Conservation (phyloP, 1,140 invertebrate genomes). For the Listronotus oregonensis region DNA sequence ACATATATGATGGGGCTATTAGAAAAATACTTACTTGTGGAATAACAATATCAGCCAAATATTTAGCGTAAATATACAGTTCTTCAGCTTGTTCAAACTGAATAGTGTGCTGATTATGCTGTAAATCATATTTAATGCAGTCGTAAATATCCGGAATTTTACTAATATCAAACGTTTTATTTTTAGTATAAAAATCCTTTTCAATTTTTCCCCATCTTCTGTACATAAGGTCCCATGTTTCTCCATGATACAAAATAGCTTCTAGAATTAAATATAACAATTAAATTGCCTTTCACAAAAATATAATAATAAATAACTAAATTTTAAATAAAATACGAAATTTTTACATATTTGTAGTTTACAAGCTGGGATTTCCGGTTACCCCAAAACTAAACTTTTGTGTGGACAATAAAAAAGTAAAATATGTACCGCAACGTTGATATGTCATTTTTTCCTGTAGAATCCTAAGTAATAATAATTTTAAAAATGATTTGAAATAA, state of each 20-base stretch:
- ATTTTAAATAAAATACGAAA: too few relatives aligned
- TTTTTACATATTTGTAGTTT: too few relatives aligned
- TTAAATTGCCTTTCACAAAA: too few relatives aligned
- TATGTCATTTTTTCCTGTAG: too few relatives aligned
- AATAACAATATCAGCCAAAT: slow-evolving; percentile 96
- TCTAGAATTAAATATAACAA: slow-evolving; percentile 67
- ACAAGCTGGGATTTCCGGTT: too few relatives aligned
- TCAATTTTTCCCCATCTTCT: slow-evolving; percentile 98
- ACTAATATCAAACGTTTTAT: slow-evolving; percentile 93
- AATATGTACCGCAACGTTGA: too few relatives aligned
- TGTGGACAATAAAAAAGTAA: too few relatives aligned
- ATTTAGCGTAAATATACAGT: slow-evolving; percentile 93
- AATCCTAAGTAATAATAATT: too few relatives aligned
- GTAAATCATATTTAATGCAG: slow-evolving; percentile 98
- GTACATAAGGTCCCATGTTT: slow-evolving; percentile 98
- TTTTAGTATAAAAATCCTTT: slow-evolving; percentile 96
- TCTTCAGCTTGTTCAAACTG: slow-evolving; percentile 95
- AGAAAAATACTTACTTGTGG: slow-evolving; percentile 78
- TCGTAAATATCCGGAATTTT: slow-evolving; percentile 99
- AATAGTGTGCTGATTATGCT: slow-evolving; percentile 95
- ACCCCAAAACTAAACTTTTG: too few relatives aligned
- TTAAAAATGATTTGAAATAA: too few relatives aligned
- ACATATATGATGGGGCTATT: too few relatives aligned
- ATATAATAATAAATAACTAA: too few relatives aligned
- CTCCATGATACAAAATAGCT: slow-evolving; percentile 93